Conservation (phyloP, 1,140 invertebrate species). For the Drosophila truncata region DNA sequence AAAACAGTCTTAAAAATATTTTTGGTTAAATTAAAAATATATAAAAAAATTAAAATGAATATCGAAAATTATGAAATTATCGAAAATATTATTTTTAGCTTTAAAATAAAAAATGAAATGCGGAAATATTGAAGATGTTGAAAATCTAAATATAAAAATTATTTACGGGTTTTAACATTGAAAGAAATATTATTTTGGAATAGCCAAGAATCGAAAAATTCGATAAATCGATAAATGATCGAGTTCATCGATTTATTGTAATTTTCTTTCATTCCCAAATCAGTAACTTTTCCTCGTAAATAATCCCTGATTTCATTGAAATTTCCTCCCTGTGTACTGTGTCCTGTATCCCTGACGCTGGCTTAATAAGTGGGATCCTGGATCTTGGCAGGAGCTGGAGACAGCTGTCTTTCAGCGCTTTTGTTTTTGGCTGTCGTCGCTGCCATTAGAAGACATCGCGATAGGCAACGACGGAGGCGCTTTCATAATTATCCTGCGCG, state of each 20-base stretch:
- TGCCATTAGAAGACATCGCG: constrained; percentile 61
- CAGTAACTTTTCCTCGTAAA: background rate
- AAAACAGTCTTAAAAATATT: background rate
- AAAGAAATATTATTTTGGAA: no score
- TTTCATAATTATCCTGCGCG: constrained; percentile 68
- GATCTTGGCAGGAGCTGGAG: constrained; percentile 16
- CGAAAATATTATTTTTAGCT: no score
- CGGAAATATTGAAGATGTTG: no score
- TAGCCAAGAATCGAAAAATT: no score
- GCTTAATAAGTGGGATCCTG: background rate
- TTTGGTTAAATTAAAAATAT: background rate
- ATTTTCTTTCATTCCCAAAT: background rate
- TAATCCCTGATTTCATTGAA: no score
- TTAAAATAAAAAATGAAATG: no score
- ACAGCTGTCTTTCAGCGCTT: constrained; percentile 73
- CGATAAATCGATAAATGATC: no score
- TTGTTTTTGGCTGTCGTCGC: constrained; percentile 73
- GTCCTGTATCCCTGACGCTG: constrained; percentile 1
- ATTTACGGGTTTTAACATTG: no score
- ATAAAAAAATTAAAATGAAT: no score
- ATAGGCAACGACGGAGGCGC: constrained; percentile 42
- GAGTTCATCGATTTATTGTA: background rate
- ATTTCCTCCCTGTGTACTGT: background rate
- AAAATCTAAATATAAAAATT: no score
- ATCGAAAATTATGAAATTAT: no score